Conservation (phyloP, 1,140 invertebrate genomes). For the Arctopsyche grandis region DNA sequence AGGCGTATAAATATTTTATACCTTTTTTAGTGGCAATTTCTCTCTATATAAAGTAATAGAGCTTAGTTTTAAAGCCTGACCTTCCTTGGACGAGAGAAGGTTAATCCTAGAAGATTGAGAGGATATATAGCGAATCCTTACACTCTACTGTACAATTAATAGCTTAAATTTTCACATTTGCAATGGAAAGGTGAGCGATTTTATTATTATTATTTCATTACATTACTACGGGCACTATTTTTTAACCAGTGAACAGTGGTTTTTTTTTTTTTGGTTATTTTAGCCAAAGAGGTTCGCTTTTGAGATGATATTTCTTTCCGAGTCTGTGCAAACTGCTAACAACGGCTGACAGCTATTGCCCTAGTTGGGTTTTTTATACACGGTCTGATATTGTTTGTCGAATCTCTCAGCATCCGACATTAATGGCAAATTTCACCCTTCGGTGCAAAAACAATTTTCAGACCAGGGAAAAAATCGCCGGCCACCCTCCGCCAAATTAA, state of each 20-base stretch:
- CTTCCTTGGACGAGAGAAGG: not conserved
- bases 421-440: slow-evolving; percentile 14
- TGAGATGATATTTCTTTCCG: no score
- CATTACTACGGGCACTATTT: no score
- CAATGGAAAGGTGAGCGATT: no score
- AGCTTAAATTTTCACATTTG: not conserved
- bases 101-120: not conserved
- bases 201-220: no score
- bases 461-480: not conserved
- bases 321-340: slow-evolving; percentile 40
- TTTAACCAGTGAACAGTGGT: no score
- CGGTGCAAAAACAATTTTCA: not conserved
- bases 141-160: not conserved
- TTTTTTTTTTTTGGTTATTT: no score
- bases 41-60: not conserved
- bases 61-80: not conserved
- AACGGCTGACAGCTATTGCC: slow-evolving; percentile 49
- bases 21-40: no score
- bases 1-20: no score
- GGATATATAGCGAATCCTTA: not conserved
- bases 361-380: slow-evolving; percentile 43
- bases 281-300: no score
- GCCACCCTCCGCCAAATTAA: not conserved
- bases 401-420: slow-evolving; percentile 1
- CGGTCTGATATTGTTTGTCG: not conserved